Conservation (phyloP, 2,797 vertebrate species). For the Microctenopoma steveboyesi region DNA sequence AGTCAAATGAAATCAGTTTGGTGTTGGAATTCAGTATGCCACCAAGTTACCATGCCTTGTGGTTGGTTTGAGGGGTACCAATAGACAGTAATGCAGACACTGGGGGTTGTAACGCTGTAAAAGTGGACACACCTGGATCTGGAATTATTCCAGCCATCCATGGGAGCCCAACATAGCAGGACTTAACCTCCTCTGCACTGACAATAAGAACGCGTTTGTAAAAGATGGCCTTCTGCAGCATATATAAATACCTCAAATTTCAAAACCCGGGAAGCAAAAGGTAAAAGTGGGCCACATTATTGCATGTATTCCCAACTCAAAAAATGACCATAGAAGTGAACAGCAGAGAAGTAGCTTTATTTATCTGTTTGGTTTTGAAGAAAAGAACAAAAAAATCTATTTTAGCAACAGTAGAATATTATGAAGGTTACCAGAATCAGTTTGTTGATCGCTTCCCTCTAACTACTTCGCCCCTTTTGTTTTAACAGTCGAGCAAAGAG, state of each 20-base stretch:
- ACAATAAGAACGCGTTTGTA: too few species aligned
- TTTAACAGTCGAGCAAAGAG: not conserved
- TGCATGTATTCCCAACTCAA: conserved; percentile 16
- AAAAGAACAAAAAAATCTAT: not conserved
- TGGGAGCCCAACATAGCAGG: not conserved
- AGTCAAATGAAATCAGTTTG: too few species aligned
- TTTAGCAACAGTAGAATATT: not conserved
- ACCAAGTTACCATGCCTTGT: too few species aligned
- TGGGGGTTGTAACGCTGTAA: too few species aligned
- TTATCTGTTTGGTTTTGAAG: conserved; percentile 8
- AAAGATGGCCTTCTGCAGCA: conserved; percentile 10
- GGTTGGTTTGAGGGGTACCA: too few species aligned
- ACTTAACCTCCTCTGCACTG: too few species aligned
- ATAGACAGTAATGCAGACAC: too few species aligned
- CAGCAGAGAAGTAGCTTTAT: not conserved
- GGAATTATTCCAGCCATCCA: not conserved
- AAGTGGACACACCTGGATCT: not conserved
- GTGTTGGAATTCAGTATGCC: too few species aligned
- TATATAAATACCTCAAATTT: conserved; percentile 10
- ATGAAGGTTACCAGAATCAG: not conserved
- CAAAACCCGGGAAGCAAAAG: conserved; percentile 10
- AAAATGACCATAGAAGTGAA: not conserved
- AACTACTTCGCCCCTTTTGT: not conserved
- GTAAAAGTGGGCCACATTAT: conserved; percentile 15
- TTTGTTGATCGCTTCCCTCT: conserved; percentile 1